phyloP scores from a whole-genome alignment of 2,888 invertebrate species.

The Thymelicus acteon region DNA sequence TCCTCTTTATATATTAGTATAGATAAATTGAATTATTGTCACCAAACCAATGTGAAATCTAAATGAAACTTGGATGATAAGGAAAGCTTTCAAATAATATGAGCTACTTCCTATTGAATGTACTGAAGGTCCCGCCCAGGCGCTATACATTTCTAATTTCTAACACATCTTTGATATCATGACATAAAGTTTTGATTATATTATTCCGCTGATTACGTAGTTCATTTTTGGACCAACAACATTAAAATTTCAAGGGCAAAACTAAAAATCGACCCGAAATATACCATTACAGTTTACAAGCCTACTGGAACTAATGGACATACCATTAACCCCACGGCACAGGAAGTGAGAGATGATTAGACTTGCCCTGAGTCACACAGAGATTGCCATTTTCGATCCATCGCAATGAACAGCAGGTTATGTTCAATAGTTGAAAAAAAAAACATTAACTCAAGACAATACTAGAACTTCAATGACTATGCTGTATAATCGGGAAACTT shows the following conservation, averaged over 20 bases:
- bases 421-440: neutral
- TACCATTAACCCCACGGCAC: conserved; percentile 69
- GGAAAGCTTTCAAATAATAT: too few relatives aligned
- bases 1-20: too few relatives aligned
- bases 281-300: conserved; percentile 60
- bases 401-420: conserved; percentile 51
- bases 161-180: conserved; percentile 10
- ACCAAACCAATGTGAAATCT: too few relatives aligned
- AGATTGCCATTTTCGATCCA: conserved; percentile 57
- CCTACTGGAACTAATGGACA: conserved; percentile 75
- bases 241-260: conserved; percentile 49
- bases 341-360: conserved; percentile 76
- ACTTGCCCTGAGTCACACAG: conserved; percentile 66
- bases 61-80: too few relatives aligned
- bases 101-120: too few relatives aligned
- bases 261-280: conserved; percentile 56
- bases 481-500: too few relatives aligned
- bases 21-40: too few relatives aligned
- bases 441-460: neutral
- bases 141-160: too few relatives aligned
- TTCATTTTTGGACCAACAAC: neutral
- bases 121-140: too few relatives aligned
- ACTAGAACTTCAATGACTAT: neutral
- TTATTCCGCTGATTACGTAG: neutral
- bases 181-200: neutral